Evolutionary conservation across 2,888 invertebrate genomes (phyloP), one percentile per base, ranked within the genome.

Genomic region (Scaptomyza parva): DNA sequence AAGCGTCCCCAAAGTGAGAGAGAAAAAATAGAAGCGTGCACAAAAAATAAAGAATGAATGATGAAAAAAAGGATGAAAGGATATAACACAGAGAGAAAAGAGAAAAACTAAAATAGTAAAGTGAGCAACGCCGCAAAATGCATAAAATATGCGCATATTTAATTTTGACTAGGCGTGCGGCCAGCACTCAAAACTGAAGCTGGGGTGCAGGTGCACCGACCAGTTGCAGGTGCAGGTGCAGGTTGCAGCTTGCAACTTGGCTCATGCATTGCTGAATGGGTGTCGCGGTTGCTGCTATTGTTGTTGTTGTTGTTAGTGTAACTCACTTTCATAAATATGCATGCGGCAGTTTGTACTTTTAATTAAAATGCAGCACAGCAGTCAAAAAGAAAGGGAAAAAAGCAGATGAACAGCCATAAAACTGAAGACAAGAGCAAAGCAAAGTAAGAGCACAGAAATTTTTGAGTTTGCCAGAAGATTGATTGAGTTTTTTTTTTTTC

Each of bases 141-240:
- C 88, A 85, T 72, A 73, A 84, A 85, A 88, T 88, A 84, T 84
- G 84, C 84, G 87, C 84, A 84, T 84, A 87, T 85, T 78, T 84
- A 76, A 84, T 88, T 75, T 72, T 62, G 82, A 84, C 87, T 85
- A 86, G 83, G 87, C 87, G 78, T 75, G 85, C 85, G 74, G 71
- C 69, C 65, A 67, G 63, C 69, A 70, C n/a, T n/a, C n/a, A 63
- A 59, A 66, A 78, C 54, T 62, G 51, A 52, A 55, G 61, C 53
- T 14, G 43, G n/a, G n/a, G 22, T 22, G 40, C 50, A 58, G 57
- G 22, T 40, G 30, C 51, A 9, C 37, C 17, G 9, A 0, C 37
- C 37, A 52, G 47, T 20, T 50, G 48, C 44, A 61, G 54, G 55
- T 55, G 17, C 37, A 52, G 47, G 24, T 50, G 48, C 44, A 61